Evolutionary conservation across 2,888 invertebrate species (phyloP).

Genomic region (Tetheella fluctuosa): DNA sequence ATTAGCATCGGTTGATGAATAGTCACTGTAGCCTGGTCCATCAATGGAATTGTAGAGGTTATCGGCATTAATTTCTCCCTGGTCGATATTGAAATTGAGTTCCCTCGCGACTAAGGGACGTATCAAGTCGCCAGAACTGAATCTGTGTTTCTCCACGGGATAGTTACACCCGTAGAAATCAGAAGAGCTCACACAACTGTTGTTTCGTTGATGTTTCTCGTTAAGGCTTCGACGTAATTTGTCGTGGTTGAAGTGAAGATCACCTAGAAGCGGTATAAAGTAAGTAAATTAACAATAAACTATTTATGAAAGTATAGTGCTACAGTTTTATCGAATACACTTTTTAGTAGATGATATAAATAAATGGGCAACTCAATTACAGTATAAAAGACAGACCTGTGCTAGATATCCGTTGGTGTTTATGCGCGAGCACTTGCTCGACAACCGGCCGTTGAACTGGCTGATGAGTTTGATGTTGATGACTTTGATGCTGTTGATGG

Average conservation of each 20-base stretch:
- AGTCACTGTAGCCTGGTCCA: constrained; percentile 62
- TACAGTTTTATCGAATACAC: too few species aligned
- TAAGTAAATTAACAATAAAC: background rate
- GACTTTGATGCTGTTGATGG: constrained; percentile 82
- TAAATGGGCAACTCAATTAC: too few species aligned
- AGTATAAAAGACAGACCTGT: constrained; percentile 54
- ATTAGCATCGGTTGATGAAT: constrained; percentile 64
- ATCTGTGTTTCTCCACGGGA: constrained; percentile 79
- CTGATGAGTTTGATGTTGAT: constrained; percentile 17
- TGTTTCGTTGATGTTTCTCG: constrained; percentile 81
- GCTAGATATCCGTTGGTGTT: constrained; percentile 67
- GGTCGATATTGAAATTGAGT: constrained; percentile 74
- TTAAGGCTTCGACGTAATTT: constrained; percentile 78
- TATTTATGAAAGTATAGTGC: background rate
- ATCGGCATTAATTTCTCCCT: constrained; percentile 55
- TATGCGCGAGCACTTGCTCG: constrained; percentile 10
- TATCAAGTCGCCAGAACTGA: constrained; percentile 78
- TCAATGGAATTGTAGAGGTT: constrained; percentile 76
- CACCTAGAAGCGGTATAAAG: constrained; percentile 58
- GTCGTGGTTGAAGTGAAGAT: constrained; percentile 75
- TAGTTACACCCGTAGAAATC: constrained; percentile 83
- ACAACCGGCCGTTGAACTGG: constrained; percentile 9
- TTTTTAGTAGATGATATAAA: too few species aligned
- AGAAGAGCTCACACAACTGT: constrained; percentile 81
- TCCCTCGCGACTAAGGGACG: constrained; percentile 77